These are phyloP conservation scores for Acanthurus lineatus DNA, from an alignment of 2,797 vertebrate genomes.

Conservation along the genomic window DNA sequence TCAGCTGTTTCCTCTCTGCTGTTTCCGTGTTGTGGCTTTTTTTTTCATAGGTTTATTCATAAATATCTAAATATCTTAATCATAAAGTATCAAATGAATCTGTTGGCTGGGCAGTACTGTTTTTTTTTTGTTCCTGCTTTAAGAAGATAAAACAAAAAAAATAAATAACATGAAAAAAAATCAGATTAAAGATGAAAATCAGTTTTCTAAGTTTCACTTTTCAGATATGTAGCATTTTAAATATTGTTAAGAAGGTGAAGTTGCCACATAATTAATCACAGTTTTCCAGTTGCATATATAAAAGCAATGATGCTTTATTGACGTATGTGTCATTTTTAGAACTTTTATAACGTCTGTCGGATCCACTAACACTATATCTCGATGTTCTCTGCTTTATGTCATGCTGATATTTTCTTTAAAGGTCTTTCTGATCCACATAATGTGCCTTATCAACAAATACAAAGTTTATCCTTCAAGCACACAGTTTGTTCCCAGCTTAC, in stretches of 20 bases:
- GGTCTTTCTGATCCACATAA: conserved; percentile 54
- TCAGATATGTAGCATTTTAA: conserved; percentile 85
- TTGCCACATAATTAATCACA: conserved; percentile 68
- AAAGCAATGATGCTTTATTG: conserved; percentile 72
- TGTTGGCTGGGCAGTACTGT: conserved; percentile 85
- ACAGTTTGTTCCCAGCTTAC: conserved; percentile 57
- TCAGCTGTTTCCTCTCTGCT: conserved; percentile 71
- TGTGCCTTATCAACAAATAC: conserved; percentile 64
- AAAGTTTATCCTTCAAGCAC: conserved; percentile 84
- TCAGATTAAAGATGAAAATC: conserved; percentile 47
- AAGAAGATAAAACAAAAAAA: conserved; percentile 44
- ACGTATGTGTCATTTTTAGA: conserved; percentile 69
- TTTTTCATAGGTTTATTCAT: conserved; percentile 65
- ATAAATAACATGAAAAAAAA: conserved; percentile 9
- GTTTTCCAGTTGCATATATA: conserved; percentile 73
- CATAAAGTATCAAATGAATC: conserved; percentile 67
- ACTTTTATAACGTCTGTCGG: conserved; percentile 63
- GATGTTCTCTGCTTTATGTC: conserved; percentile 42
- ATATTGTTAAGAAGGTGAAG: conserved; percentile 73
- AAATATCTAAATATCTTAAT: conserved; percentile 51
- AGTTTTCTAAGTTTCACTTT: conserved; percentile 73
- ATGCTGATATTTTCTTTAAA: conserved; percentile 79
- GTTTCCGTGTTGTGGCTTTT: conserved; percentile 72
- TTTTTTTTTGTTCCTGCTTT: conserved; percentile 71
- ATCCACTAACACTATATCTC: conserved; percentile 76